These are phyloP conservation scores for Pteronura brasiliensis DNA, from an alignment of 2,113 vertebrate genomes.

Conservation along the genomic window DNA sequence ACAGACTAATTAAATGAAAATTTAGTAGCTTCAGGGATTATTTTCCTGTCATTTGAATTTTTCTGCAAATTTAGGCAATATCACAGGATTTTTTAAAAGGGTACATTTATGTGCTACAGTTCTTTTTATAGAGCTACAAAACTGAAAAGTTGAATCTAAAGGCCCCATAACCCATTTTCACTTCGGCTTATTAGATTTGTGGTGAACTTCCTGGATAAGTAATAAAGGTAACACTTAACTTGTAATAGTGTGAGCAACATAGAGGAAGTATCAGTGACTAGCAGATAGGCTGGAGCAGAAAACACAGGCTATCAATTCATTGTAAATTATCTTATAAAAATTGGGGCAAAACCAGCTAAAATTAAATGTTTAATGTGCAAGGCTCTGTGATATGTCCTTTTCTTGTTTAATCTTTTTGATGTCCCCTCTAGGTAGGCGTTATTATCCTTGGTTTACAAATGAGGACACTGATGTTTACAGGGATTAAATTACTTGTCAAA, in stretches of 20 bases:
- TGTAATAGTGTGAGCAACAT: not conserved
- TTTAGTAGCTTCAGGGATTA: not conserved
- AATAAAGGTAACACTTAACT: not conserved
- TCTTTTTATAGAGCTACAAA: not conserved
- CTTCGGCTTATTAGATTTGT: slow-evolving; percentile 18
- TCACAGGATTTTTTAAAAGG: not conserved
- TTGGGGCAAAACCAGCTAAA: not conserved
- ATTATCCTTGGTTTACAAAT: not conserved
- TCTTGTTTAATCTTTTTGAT: not conserved
- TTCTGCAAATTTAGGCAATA: not conserved
- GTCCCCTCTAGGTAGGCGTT: not conserved
- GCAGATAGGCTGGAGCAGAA: not conserved
- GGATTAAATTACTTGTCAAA: not conserved
- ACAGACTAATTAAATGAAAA: not conserved
- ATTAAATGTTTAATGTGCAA: not conserved
- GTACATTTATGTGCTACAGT: slow-evolving; percentile 17
- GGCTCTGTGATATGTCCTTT: not conserved
- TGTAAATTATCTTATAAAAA: not conserved
- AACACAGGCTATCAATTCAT: not conserved
- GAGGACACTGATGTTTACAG: not conserved
- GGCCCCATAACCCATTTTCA: not conserved
- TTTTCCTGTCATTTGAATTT: not conserved
- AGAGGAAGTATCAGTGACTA: not conserved
- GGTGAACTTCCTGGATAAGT: not conserved
- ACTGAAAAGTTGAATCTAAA: slow-evolving; percentile 30